Evolutionary conservation across 2,113 vertebrate species (phyloP).

Genomic region (Ophiodon elongatus): DNA sequence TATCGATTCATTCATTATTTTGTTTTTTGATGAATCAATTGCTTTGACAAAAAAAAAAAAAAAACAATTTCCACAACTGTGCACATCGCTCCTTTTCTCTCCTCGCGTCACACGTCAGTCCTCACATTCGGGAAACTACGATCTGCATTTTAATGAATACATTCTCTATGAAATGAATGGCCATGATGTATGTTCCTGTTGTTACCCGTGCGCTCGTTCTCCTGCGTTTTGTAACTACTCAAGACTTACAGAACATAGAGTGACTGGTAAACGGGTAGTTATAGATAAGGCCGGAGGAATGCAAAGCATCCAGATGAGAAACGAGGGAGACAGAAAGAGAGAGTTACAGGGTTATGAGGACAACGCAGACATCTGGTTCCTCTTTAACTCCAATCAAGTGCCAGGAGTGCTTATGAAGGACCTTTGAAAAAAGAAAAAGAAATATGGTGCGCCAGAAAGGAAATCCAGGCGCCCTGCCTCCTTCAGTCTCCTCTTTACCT

Average conservation of each 20-base stretch:
- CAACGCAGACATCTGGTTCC: conserved; percentile 57
- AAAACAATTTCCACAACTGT: neutral
- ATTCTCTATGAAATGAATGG: conserved; percentile 25
- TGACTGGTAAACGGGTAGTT: conserved; percentile 26
- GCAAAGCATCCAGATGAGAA: conserved; percentile 37
- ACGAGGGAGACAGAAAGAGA: conserved; percentile 34
- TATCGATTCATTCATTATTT: neutral
- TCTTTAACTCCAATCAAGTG: conserved; percentile 66
- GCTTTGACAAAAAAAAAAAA: neutral
- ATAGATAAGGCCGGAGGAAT: conserved; percentile 29
- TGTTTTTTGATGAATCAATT: neutral
- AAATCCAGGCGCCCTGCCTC: conserved; percentile 64
- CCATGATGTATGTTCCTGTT: conserved; percentile 4
- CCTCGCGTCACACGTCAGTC: too few species aligned
- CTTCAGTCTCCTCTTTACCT: conserved; percentile 57
- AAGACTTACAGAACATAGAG: conserved; percentile 2
- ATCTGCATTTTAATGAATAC: neutral
- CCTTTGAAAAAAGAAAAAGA: conserved; percentile 49
- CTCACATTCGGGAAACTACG: neutral
- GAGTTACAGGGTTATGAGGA: conserved; percentile 46
- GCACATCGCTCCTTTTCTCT: neutral
- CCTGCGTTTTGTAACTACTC: conserved; percentile 1
- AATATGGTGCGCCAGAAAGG: conserved; percentile 64
- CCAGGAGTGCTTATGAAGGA: conserved; percentile 58
- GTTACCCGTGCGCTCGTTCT: conserved; percentile 8